Evolutionary conservation across 92 coral and sea anemone species (phyloP).

Genomic region (Nematostella vectensis): DNA sequence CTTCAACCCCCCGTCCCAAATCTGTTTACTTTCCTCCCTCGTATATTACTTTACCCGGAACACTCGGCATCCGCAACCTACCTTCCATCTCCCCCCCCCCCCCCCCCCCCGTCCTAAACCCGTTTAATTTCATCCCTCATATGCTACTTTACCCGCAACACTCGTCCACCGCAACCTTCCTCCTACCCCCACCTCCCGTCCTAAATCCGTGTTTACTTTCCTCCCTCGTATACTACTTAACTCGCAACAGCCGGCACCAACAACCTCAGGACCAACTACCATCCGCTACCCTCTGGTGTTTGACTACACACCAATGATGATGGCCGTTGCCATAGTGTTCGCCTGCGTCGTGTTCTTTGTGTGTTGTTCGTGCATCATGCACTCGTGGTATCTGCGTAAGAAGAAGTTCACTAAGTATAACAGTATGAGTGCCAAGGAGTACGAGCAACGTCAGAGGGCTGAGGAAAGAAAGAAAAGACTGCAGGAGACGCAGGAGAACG

Average conservation of each 20-base stretch:
- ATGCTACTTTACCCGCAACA: too few relatives aligned
- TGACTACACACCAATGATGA: conserved; percentile 45
- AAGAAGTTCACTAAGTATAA: conserved; percentile 43
- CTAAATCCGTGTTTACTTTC: too few relatives aligned
- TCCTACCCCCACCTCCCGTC: too few relatives aligned
- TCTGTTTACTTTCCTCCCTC: too few relatives aligned
- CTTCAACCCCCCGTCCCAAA: too few relatives aligned
- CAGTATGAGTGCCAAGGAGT: conserved; percentile 37
- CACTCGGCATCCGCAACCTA: too few relatives aligned
- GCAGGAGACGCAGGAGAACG: conserved; percentile 15
- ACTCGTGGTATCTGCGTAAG: conserved; percentile 50
- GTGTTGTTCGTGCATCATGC: conserved; percentile 42
- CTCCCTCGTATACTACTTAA: too few relatives aligned
- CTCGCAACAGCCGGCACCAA: background rate
- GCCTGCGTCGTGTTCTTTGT: conserved; percentile 30
- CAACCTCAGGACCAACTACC: conserved; percentile 21
- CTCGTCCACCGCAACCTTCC: too few relatives aligned
- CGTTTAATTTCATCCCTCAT: too few relatives aligned
- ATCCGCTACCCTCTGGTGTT: conserved; percentile 22
- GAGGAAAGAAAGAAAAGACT: conserved; percentile 19
- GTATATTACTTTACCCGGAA: too few relatives aligned
- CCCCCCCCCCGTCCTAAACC: too few relatives aligned
- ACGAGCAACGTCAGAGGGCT: conserved; percentile 16
- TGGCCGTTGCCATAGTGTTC: conserved; percentile 28
- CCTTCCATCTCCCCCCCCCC: too few relatives aligned